Conservation (phyloP, 2,797 vertebrate genomes). For the Ctenopoma kingsleyae region DNA sequence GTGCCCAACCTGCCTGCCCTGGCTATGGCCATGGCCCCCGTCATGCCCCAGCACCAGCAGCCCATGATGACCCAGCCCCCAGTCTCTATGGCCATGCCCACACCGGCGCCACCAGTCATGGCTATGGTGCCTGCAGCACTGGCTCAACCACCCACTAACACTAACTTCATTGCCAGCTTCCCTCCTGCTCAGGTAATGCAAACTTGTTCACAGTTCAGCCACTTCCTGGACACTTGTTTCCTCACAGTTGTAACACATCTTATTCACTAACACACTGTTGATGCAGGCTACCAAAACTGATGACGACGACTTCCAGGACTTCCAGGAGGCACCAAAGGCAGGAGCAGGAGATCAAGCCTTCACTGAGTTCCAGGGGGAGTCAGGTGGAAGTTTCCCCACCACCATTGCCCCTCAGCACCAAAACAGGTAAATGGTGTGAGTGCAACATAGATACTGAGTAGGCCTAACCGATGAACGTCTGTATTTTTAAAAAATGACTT, state of each 20-base stretch:
- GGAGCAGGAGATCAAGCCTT: constrained; percentile 90
- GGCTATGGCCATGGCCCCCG: constrained; percentile 86
- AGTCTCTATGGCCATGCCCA: constrained; percentile 85
- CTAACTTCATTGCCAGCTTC: constrained; percentile 84
- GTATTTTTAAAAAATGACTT: background rate
- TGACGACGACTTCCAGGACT: constrained; percentile 98
- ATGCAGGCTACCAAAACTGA: constrained; percentile 89
- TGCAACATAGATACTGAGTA: background rate
- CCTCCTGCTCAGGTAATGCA: constrained; percentile 71
- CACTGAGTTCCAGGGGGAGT: constrained; percentile 92
- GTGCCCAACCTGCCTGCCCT: constrained; percentile 92
- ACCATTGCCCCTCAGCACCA: constrained; percentile 81
- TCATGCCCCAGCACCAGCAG: constrained; percentile 85
- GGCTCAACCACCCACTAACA: constrained; percentile 63
- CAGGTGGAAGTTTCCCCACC: constrained; percentile 82
- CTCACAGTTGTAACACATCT: background rate
- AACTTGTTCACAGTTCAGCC: background rate
- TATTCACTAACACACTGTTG: constrained; percentile 9
- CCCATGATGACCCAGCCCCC: constrained; percentile 86
- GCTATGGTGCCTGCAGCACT: constrained; percentile 77
- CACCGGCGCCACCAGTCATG: constrained; percentile 83
- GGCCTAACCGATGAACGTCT: no score
- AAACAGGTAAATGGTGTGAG: constrained; percentile 86
- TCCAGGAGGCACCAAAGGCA: constrained; percentile 96
- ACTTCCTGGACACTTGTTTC: background rate